These are phyloP conservation scores for Pseudoatta argentina DNA, from an alignment of 1,140 invertebrate genomes.

Conservation along the genomic window DNA sequence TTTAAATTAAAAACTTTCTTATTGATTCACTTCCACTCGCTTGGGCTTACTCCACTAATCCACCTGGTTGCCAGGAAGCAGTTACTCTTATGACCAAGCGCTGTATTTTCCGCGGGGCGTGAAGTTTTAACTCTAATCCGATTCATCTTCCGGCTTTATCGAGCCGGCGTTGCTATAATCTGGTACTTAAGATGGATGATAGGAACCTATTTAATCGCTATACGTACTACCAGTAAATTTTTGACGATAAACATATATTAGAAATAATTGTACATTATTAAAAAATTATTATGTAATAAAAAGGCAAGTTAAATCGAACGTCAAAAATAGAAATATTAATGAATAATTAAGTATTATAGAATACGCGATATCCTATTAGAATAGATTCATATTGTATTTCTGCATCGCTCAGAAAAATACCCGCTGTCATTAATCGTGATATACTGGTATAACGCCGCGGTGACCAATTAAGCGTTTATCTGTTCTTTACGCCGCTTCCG, in stretches of 20 bases:
- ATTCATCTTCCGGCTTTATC: conserved; percentile 61
- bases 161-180: conserved; percentile 51
- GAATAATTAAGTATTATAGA: conserved; percentile 40
- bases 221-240: conserved; percentile 8
- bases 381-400: conserved; percentile 31
- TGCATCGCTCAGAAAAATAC: conserved; percentile 34
- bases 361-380: conserved; percentile 14
- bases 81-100: conserved; percentile 56
- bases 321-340: conserved; percentile 17
- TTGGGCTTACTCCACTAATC: conserved; percentile 51
- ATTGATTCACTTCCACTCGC: conserved; percentile 52
- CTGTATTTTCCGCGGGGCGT: conserved; percentile 51
- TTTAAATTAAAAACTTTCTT: conserved; percentile 65
- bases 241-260: neutral
- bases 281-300: neutral
- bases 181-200: conserved; percentile 51
- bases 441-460: conserved; percentile 56
- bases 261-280: neutral
- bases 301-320: conserved; percentile 8
- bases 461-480: conserved; percentile 68
- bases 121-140: conserved; percentile 60
- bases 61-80: conserved; percentile 25
- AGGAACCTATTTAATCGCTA: conserved; percentile 38
- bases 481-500: conserved; percentile 40
- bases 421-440: conserved; percentile 58